Evolutionary conservation across 1,140 invertebrate species (phyloP), one percentile per base, ranked within the genome.

Genomic region (Teleogryllus occipitalis): DNA sequence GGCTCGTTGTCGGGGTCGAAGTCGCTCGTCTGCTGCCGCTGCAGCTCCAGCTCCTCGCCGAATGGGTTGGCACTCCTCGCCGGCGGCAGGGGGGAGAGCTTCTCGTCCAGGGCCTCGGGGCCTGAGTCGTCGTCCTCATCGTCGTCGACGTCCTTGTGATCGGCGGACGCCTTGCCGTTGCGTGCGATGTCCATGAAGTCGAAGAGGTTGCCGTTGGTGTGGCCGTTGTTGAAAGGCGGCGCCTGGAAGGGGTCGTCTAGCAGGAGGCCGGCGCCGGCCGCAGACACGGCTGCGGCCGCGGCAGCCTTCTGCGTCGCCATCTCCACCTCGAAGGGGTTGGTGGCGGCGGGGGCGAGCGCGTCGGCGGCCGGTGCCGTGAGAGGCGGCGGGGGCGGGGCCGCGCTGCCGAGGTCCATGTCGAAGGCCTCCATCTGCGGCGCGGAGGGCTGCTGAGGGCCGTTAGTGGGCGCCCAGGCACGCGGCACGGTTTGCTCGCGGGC

Each of bases 31-130:
- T 84, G 82, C 73, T 83, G 82, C 39, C 83, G 82, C 75, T 85
- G 82, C 74, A 84, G 49, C 27, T 84, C 83, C 10, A 80, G 18
- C 72, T 84, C 83, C 0, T 80, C 81, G 77, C 82, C 82, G 75
- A 82, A 81, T 14, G 76, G 76, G 76, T 77, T 77, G 76, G 47
- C 48, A 47, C 48, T 77, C 15, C 18, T 47, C n/a, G 79, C 75
- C 21, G 76, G 65, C n/a, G 47, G 47, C 18, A 80, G 74, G 8
- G 80, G 54, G n/a, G 78, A 78, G 22, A 77, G 74, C 80, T 15
- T 78, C 54, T 89, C 90, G 0, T 89, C 86, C 74, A 90, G 88
- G 46, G 89, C 88, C 7, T 88, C 88, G 73, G 89, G 88, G 27
- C 90, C 89, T 12, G 79, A 81, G 78, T 77, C 75, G 73, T 54